These are phyloP conservation scores for Chironomus tentans DNA, from an alignment of 2,888 invertebrate species.

Conservation along the genomic window DNA sequence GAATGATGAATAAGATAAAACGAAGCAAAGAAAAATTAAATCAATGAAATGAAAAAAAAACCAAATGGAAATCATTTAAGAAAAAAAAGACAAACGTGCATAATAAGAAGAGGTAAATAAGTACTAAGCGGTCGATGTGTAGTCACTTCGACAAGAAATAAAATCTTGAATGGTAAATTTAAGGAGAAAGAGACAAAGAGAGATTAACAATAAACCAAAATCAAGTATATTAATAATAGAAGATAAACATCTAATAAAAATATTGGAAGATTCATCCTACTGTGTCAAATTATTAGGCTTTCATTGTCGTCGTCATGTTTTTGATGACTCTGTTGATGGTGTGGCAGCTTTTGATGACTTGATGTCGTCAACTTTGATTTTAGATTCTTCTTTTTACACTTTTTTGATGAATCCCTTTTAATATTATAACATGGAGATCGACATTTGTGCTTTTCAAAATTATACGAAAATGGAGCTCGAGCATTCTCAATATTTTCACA, in stretches of 20 bases:
- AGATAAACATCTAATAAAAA: neutral
- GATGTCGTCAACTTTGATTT: neutral
- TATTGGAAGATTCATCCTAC: neutral
- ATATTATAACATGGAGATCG: constrained; percentile 16
- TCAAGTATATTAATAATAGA: too few species aligned
- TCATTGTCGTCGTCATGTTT: constrained; percentile 2
- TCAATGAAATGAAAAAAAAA: neutral
- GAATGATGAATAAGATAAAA: neutral
- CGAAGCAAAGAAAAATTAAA: neutral
- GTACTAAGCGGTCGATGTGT: too few species aligned
- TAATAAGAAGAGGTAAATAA: too few species aligned
- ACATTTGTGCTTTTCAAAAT: constrained; percentile 11
- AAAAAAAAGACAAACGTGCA: too few species aligned
- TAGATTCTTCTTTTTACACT: neutral
- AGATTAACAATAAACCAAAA: too few species aligned
- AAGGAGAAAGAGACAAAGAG: too few species aligned
- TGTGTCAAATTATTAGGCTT: constrained; percentile 18
- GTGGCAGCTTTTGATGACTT: neutral
- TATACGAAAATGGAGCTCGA: neutral
- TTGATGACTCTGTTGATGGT: neutral
- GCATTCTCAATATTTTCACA: neutral
- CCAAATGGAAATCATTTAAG: too few species aligned
- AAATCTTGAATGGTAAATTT: too few species aligned
- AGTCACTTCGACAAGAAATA: too few species aligned
- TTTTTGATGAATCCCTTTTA: constrained; percentile 2